Evolutionary conservation across 2,888 invertebrate species (phyloP), one percentile per base, ranked within the genome.

Genomic region (Sisyra nigra): DNA sequence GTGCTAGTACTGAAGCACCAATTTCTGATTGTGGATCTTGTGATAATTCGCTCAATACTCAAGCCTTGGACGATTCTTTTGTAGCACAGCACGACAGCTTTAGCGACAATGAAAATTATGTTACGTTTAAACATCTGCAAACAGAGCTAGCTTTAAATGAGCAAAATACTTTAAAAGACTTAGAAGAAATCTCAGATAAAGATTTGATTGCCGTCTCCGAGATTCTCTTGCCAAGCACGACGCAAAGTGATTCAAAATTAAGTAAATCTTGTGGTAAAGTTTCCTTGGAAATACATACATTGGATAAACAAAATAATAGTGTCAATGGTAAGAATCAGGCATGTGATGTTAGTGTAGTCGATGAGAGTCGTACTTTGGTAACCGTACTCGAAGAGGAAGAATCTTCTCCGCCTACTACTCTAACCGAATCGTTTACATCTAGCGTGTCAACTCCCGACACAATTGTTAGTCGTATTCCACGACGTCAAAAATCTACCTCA

Each of bases 401-500:
- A 38, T 42, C 42, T 38, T 45, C 45, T 30, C 71, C 69, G 2
- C 70, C 71, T 4, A 72, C 72, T 39, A 74, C 72, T 59, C 71
- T 73, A 65, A 74, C 72, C 58, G 74, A 75, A 62, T 75, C 75
- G 10, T 66, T 73, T 54, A 75, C 76, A 48, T 75, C 76, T 45
- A 74, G 73, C 59, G 70, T 73, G 45, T 79, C 79, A 53, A 80
- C 80, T 46, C 76, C 79, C 48, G 80, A 79, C 62, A 79, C 78
- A 55, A 71, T 78, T 58, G 74, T 77, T 59, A 69, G 77, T 50
- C 62, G 60, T 63, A 73, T 72, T 62, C 73, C 64, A 9, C 53
- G 61, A 39, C 51, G 58, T 35, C 52, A 53, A 44, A 49, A 50
- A 37, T 40, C 49, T 15, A 18, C 30, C 17, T 24, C 38, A 14